These are phyloP conservation scores for Mamestra configurata DNA, from an alignment of 1,140 invertebrate species.

Conservation along the genomic window DNA sequence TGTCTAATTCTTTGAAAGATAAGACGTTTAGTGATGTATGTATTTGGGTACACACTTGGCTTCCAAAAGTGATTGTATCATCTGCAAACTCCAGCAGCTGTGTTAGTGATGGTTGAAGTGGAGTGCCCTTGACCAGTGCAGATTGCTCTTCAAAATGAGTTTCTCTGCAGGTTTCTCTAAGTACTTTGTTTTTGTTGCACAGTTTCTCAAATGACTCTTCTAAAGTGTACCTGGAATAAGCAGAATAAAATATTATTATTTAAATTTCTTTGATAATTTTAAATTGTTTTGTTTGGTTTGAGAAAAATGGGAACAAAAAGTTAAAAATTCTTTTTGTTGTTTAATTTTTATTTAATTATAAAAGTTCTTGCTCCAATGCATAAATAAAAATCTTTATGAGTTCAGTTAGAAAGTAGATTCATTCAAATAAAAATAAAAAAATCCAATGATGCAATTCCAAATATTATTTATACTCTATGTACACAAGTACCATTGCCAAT, in stretches of 20 bases:
- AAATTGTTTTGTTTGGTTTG: too few relatives aligned
- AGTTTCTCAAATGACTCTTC: conserved; percentile 79
- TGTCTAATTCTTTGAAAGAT: conserved; percentile 67
- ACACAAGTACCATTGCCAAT: neutral
- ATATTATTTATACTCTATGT: too few relatives aligned
- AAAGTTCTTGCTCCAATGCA: too few relatives aligned
- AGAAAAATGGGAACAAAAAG: too few relatives aligned
- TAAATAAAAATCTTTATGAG: too few relatives aligned
- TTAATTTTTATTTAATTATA: too few relatives aligned
- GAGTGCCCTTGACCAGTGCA: conserved; percentile 73
- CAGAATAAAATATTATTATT: conserved; percentile 12
- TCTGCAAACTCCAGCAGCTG: conserved; percentile 78
- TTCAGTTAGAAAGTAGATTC: too few relatives aligned
- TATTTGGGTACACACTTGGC: conserved; percentile 76
- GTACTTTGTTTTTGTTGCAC: conserved; percentile 67
- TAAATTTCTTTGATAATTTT: neutral
- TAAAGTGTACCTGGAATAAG: conserved; percentile 71
- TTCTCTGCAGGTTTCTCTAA: conserved; percentile 73
- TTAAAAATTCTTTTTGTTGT: too few relatives aligned
- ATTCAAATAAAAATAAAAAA: too few relatives aligned
- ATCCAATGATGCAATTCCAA: too few relatives aligned
- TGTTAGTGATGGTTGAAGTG: conserved; percentile 78
- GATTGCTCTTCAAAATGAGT: conserved; percentile 69
- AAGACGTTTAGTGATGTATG: conserved; percentile 73
- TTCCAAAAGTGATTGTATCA: conserved; percentile 76